phyloP scores from a whole-genome alignment of 2,113 vertebrate genomes.

The human (Homo sapiens) region GRCh38 chr17:61128001-61128500 shows the following conservation, averaged over 20 bases:
- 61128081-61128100: constrained; percentile 76
- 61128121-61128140: constrained; percentile 69
- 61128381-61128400: not conserved
- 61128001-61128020: constrained; percentile 41
- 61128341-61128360: not conserved
- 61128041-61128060: constrained; percentile 72
- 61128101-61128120: constrained; percentile 74
- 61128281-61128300: constrained; percentile 44
- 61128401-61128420: not conserved
- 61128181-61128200: constrained; percentile 58
- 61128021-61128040: constrained; percentile 62
- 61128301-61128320: not conserved
- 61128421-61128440: not conserved
- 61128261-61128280: constrained; percentile 46
- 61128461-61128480: constrained; percentile 83
- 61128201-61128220: constrained; percentile 58
- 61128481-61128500: constrained; percentile 82
- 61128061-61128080: constrained; percentile 76
- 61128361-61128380: constrained; percentile 13
- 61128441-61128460: constrained; percentile 64
- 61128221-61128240: not conserved
- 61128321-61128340: not conserved
- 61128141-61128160: constrained; percentile 74
- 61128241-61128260: not conserved
- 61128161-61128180: constrained; percentile 69